These are phyloP conservation scores for Nycteola revayana DNA, from an alignment of 2,888 invertebrate species.

Conservation along the genomic window DNA sequence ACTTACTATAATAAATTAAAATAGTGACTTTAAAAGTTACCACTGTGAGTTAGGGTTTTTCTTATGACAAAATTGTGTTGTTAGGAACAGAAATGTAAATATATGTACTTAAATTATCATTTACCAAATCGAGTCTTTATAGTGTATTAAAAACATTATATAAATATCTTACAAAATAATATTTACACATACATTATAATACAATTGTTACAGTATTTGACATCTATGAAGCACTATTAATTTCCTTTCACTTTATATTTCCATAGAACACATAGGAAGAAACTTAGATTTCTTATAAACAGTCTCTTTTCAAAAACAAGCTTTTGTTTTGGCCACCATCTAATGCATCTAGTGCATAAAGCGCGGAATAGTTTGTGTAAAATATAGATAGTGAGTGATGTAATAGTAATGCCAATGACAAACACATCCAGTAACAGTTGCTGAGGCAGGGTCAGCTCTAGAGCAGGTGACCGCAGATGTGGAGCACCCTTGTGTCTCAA, in stretches of 20 bases:
- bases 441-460: conserved; percentile 72
- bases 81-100: no score
- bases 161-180: conserved; percentile 64
- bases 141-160: conserved; percentile 31
- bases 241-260: conserved; percentile 67
- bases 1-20: no score
- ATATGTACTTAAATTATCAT: no score
- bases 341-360: conserved; percentile 64
- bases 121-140: no score
- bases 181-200: conserved; percentile 61
- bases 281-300: conserved; percentile 57
- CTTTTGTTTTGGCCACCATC: conserved; percentile 68
- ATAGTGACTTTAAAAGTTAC: no score
- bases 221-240: conserved; percentile 39
- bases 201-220: conserved; percentile 34
- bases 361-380: conserved; percentile 65
- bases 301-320: conserved; percentile 60
- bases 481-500: conserved; percentile 80
- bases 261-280: conserved; percentile 64
- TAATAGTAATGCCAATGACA: conserved; percentile 51
- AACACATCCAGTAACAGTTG: conserved; percentile 66
- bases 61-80: no score
- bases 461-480: conserved; percentile 74
- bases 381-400: conserved; percentile 53
- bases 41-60: no score